Evolutionary conservation across 2,113 vertebrate species (phyloP), one percentile per base, ranked within the genome.

Genomic region (Chaenocephalus aceratus): DNA sequence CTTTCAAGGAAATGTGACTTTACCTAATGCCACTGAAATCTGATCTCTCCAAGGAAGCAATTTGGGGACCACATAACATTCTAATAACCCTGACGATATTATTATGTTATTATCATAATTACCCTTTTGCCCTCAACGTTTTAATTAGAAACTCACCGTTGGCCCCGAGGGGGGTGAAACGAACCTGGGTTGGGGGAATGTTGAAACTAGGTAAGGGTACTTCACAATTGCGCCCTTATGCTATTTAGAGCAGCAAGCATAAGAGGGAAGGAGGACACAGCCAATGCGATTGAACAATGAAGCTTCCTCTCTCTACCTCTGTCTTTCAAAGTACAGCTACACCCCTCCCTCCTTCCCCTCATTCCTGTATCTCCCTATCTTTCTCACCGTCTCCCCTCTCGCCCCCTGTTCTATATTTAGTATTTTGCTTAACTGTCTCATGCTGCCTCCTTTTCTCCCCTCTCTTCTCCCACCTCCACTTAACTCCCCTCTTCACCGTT

Each of bases 61-160:
- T 95, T 94, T 94, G 88, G 88, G 90, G 88, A 90, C 84, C 92
- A 82, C 86, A 88, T 89, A 93, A 92, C 92, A 86, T 94, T 93
- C 86, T 91, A 93, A 95, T 94, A 93, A 94, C 90, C 89, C 87
- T n/a, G 70, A 69, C 52, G 80, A 93, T 91, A 94, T 94, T 94
- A 94, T 96, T 94, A 95, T 94, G 92, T 93, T 93, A 95, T 96
- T 96, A 95, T 93, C 91, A 94, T 94, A 94, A 95, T 95, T 95
- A 95, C 92, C 94, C 94, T 93, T 93, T 93, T 93, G 92, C 91
- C 90, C 94, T 90, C 75, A 16, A 90, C 88, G 89, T 94, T 96
- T 95, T 95, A 95, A 96, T 95, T 95, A 95, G 90, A 94, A 94
- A 93, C 91, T 92, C 91, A 88, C 84, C 89, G 86, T 73, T 83